Evolutionary conservation across 2,113 vertebrate species (phyloP).

Genomic region (Naja naja): DNA sequence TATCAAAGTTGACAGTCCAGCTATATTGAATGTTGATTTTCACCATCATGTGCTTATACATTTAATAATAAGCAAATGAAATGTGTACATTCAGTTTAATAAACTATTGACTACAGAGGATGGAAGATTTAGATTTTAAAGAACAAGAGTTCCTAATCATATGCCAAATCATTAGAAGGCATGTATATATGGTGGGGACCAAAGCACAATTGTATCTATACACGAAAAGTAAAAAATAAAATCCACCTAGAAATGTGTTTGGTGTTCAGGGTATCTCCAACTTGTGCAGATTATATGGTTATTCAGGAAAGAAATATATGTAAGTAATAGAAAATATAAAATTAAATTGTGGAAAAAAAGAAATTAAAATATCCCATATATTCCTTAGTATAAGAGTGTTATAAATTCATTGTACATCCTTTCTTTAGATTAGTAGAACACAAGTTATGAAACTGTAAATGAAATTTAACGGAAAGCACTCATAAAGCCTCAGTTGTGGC

Average conservation of each 20-base stretch:
- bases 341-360: background rate
- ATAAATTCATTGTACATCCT: background rate
- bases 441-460: fast-evolving
- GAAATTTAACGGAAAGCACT: background rate
- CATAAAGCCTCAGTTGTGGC: background rate
- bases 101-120: background rate
- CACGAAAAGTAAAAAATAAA: background rate
- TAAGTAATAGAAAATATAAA: background rate
- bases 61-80: slow-evolving; percentile 2
- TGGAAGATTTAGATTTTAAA: background rate
- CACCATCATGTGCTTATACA: background rate
- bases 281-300: background rate
- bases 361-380: background rate
- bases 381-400: background rate
- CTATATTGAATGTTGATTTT: background rate
- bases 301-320: background rate
- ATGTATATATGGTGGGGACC: background rate
- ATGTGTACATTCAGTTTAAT: background rate
- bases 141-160: fast-evolving
- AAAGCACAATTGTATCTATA: background rate
- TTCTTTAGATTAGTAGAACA: background rate
- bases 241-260: background rate
- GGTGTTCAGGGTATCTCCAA: background rate
- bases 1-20: background rate
- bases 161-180: background rate